Base-by-base conservation (phyloP, 2,113 vertebrate species). In the Austrofundulus limnaeus region DNA sequence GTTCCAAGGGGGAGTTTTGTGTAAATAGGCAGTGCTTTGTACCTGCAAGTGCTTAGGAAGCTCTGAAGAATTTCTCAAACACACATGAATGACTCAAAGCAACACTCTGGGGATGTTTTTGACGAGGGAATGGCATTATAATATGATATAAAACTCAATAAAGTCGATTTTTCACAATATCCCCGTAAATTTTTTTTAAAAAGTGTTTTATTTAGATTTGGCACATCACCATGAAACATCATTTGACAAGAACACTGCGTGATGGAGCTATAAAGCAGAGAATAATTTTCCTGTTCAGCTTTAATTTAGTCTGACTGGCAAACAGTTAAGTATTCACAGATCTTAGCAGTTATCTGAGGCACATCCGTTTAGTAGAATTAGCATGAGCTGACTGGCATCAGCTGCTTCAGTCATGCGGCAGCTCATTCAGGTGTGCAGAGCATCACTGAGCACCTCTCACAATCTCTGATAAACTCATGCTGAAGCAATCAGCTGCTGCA, bases 331-430 rank as follows among this genome's bases (percentile, higher is more conserved):
- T 23, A 6, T 12, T 47, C 8, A 54, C 20, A 31, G 51, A 53
- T 54, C n/a, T 61, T 47, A 39, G 14, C 46, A 24, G 9, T 12
- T 46, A 31, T 37, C 23, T 38, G 19, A 7, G 31, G 21, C 5
- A 58, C 11, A 0, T 42, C 24, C 14, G 15, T 25, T 5, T 24
- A 56, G 17, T 5, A 49, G 13, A 12, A 21, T 61, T 47, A 21
- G 25, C 45, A 61, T 73, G 17, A 38, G 39, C 42, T 47, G 23
- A 41, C 61, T 65, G 47, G 34, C 49, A 61, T 61, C 37, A 49
- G 23, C 31, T 67, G 55, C 54, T 34, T 42, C 13, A 41, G 23
- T 58, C 46, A 31, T 28, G 42, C 28, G 16, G 24, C 5, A n/a
- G 34, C 10, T 61, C 38, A 34, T 2, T 47, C 42, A 48, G 55